Evolutionary conservation across 2,888 invertebrate species (phyloP).

Genomic region (Galerucella pusilla): DNA sequence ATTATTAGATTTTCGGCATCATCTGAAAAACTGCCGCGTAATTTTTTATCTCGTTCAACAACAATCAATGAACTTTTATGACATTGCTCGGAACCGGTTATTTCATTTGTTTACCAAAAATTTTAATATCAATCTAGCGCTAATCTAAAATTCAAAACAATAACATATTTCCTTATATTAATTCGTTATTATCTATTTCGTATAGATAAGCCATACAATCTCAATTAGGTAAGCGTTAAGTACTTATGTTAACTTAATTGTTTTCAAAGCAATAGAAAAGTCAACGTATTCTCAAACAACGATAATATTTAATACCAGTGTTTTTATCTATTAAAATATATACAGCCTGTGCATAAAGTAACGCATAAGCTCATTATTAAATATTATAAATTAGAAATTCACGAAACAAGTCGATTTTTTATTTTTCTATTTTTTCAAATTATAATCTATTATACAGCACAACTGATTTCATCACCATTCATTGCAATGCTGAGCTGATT

Average conservation of each 20-base stretch:
- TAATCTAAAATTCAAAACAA: background rate
- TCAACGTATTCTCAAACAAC: background rate
- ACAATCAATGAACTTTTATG: background rate
- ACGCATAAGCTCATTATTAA: too few species aligned
- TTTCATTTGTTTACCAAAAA: background rate
- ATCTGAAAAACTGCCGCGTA: too few species aligned
- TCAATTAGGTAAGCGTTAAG: background rate
- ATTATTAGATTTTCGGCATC: too few species aligned
- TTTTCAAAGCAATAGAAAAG: conserved; percentile 5
- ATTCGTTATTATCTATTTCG: background rate
- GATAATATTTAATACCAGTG: background rate
- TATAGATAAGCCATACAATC: background rate
- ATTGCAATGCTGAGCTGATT: too few species aligned
- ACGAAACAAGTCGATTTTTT: too few species aligned
- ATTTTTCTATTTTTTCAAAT: too few species aligned
- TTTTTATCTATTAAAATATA: background rate
- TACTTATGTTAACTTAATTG: background rate
- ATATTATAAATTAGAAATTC: too few species aligned
- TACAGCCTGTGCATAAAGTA: background rate
- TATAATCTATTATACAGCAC: too few species aligned
- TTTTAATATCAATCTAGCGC: background rate
- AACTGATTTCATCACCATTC: too few species aligned
- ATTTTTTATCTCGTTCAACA: background rate
- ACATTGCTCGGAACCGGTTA: background rate
- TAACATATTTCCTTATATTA: background rate